Percentiles rank a stretch among this genome's conserved stretches.
Conservation (phyloP, 2,888 invertebrate genomes). For the Rhyacophila evoluta region DNA sequence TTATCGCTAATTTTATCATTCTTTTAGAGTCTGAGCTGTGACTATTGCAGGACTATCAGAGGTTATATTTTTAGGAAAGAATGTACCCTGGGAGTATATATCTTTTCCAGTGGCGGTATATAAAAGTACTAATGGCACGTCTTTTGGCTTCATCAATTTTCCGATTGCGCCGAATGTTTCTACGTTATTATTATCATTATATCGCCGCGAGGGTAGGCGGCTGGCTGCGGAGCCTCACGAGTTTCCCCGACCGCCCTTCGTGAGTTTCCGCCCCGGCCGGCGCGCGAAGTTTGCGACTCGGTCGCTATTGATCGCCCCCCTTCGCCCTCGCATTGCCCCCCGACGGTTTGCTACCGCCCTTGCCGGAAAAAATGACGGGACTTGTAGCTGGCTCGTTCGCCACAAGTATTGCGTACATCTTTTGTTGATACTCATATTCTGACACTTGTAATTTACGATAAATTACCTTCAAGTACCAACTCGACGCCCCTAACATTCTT, state of each 20-base stretch:
- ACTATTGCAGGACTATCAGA: too few species aligned
- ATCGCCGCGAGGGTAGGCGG: slow-evolving; percentile 2
- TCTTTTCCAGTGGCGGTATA: too few species aligned
- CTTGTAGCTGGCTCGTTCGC: slow-evolving; percentile 7
- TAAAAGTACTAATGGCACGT: background rate
- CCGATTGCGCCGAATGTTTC: slow-evolving; percentile 1
- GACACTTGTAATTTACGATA: too few species aligned
- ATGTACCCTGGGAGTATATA: too few species aligned
- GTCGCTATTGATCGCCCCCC: slow-evolving; percentile 25
- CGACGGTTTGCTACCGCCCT: background rate
- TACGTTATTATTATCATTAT: background rate
- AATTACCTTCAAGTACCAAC: too few species aligned
- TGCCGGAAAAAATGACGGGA: background rate
- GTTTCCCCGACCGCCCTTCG: slow-evolving; percentile 1
- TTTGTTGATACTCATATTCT: background rate
- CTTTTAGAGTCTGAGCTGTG: too few species aligned
- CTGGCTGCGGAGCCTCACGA: background rate
- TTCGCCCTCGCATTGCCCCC: background rate
- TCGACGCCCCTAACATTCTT: too few species aligned
- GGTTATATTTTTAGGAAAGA: too few species aligned
- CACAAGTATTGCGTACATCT: background rate
- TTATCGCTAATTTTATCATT: too few species aligned
- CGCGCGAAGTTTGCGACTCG: slow-evolving; percentile 26
- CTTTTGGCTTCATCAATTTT: slow-evolving; percentile 1
- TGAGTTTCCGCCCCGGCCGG: slow-evolving; percentile 20